Percentiles rank a stretch among this genome's conserved stretches.
Conservation (phyloP, 2,888 invertebrate species). For the Synanthedon tipuliformis region DNA sequence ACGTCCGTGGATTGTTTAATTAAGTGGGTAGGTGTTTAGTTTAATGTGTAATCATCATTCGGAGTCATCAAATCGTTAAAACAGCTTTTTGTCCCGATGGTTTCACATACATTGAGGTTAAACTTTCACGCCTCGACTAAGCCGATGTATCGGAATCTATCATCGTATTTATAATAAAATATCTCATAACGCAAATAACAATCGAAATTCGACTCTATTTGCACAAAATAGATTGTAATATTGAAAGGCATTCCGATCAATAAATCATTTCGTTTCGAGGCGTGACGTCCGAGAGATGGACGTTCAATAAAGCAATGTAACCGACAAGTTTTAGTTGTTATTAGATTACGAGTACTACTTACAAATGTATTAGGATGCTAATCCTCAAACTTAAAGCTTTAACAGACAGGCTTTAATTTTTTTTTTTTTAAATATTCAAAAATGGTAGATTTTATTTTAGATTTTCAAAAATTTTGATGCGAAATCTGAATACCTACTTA, state of each 20-base stretch:
- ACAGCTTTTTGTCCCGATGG: neutral
- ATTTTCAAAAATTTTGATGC: too few species aligned
- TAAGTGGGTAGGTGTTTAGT: too few species aligned
- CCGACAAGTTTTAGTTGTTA: constrained; percentile 37
- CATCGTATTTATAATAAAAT: constrained; percentile 26
- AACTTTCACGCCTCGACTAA: constrained; percentile 37
- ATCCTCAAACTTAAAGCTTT: constrained; percentile 32
- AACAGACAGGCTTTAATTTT: neutral
- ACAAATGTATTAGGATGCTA: constrained; percentile 36
- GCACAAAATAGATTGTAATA: constrained; percentile 20
- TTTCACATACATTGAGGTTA: constrained; percentile 1
- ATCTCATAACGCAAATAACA: constrained; percentile 13
- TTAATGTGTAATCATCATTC: too few species aligned
- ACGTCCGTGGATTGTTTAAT: too few species aligned
- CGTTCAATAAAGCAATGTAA: constrained; percentile 27
- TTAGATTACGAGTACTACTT: constrained; percentile 44
- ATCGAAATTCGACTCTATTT: constrained; percentile 22
- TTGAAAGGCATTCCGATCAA: constrained; percentile 24
- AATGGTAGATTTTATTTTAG: too few species aligned
- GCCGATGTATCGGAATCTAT: constrained; percentile 27
- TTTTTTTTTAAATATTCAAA: too few species aligned
- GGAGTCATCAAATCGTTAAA: too few species aligned
- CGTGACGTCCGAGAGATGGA: constrained; percentile 48
- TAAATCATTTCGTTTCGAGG: constrained; percentile 48
- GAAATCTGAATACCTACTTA: too few species aligned